Base-by-base conservation (phyloP, 2,888 invertebrate species). In the Caenorhabditis angaria region DNA sequence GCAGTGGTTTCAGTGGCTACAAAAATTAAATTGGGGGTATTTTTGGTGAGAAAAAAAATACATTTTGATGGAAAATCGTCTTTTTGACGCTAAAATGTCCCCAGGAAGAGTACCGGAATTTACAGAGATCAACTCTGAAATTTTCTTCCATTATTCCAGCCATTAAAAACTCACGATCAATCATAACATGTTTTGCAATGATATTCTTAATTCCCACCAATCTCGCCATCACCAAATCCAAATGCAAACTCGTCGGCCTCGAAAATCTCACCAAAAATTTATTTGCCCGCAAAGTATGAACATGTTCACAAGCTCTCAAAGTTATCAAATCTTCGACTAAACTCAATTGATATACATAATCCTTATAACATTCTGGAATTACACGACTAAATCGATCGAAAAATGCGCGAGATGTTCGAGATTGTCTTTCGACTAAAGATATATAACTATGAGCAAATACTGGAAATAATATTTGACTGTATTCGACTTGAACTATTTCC, bases 371-470 rank as follows among this genome's bases (percentile, higher is more conserved):
- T 35, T 67, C 66, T 2, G 80, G 80, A 20, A 80, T 69, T 24
- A 70, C 59, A 18, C 63, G 51, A n/a, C 63, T 67, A 56, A 73
- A 80, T 28, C 69, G 63, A 27, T 76, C 63, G 65, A 73, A 78
- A 57, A 80, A 80, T 6, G 61, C 50, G 5, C 67, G 47, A 1
- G 78, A 76, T 32, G 67, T 12, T 10, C 14, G 58, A 71, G 64
- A 61, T 48, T 62, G 54, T 25, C 59, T 65, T 10, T 73, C 74
- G 22, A 75, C 32, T 10, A 78, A 54, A 8, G 64, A 57, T 24
- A 76, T 60, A 56, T 61, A 81, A 41, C 72, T 68, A 56, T 81
- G 81, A 10, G 81, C 78, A 53, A 81, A 82, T 0, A 82, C 67
- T 10, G 82, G 82, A 53, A 78, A 82, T 12, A 79, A 51, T 6